Conservation (phyloP, 2,888 invertebrate species). For the Eumerus sabulonum region DNA sequence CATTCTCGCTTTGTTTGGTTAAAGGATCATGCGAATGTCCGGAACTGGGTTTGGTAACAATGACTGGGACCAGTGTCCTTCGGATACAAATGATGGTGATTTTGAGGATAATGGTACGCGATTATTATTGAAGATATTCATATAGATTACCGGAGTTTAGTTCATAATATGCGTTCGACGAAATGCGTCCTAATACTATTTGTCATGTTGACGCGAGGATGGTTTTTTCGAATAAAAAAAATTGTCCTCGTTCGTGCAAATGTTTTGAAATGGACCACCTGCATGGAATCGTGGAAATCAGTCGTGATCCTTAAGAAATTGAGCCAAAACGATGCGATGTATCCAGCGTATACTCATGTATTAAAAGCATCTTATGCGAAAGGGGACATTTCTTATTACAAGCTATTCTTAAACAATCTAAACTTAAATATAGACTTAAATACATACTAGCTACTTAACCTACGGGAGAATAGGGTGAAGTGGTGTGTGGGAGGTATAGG, state of each 20-base stretch:
- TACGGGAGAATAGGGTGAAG: too few species aligned
- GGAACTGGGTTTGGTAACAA: constrained; percentile 10
- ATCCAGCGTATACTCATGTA: too few species aligned
- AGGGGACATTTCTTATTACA: too few species aligned
- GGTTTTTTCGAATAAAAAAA: background rate
- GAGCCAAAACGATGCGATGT: too few species aligned
- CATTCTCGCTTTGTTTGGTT: constrained; percentile 31
- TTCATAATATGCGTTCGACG: constrained; percentile 49
- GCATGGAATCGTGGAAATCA: too few species aligned
- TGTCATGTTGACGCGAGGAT: constrained; percentile 37
- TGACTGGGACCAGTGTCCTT: constrained; percentile 21
- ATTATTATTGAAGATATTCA: constrained; percentile 57
- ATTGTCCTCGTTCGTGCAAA: background rate
- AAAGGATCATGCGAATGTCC: too few species aligned
- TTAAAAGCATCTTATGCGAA: too few species aligned
- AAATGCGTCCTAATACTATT: constrained; percentile 32
- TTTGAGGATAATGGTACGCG: constrained; percentile 51
- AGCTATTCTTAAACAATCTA: too few species aligned
- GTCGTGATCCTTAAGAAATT: too few species aligned
- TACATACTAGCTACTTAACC: too few species aligned
- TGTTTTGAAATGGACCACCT: background rate
- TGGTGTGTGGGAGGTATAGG: too few species aligned
- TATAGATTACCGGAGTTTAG: constrained; percentile 51
- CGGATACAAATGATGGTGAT: constrained; percentile 50
- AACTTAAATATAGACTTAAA: too few species aligned